These are phyloP conservation scores for Canis aureus DNA, from an alignment of 2,113 vertebrate species.

Conservation along the genomic window DNA sequence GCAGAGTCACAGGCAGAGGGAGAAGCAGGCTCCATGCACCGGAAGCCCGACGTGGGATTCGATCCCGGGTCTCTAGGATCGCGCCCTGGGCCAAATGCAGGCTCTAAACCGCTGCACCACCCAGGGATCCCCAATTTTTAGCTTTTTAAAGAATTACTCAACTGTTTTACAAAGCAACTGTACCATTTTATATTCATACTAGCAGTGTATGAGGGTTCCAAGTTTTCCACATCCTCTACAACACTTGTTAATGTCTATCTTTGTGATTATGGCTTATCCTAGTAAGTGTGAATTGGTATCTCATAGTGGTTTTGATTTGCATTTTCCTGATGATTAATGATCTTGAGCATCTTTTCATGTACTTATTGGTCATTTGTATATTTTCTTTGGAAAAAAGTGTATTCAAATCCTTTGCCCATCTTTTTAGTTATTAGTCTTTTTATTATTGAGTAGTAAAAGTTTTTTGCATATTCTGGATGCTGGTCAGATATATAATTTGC, in stretches of 20 bases:
- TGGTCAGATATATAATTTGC: not conserved
- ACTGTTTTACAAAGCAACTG: not conserved
- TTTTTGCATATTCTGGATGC: not conserved
- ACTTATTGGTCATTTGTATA: not conserved
- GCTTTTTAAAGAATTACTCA: not conserved
- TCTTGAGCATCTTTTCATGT: not conserved
- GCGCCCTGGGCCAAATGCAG: no score
- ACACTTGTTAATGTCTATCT: not conserved
- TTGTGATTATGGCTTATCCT: not conserved
- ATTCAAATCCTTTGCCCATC: not conserved
- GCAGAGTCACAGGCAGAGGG: no score
- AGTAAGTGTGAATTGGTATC: not conserved
- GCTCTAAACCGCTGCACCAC: no score
- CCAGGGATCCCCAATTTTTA: not conserved
- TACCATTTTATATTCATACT: not conserved
- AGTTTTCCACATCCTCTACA: not conserved
- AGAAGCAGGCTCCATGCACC: no score
- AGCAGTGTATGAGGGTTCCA: not conserved
- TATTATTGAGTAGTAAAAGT: not conserved
- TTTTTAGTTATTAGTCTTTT: conserved; percentile 12
- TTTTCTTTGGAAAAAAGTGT: conserved; percentile 13
- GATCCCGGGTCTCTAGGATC: no score
- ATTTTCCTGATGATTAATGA: not conserved
- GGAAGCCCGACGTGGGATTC: no score
- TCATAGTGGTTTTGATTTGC: not conserved